A percentile compares a stretch with the other conserved stretches of the same genome.
phyloP scores from a whole-genome alignment of 2,888 invertebrate genomes.

The Amphipyra tragopoginis region DNA sequence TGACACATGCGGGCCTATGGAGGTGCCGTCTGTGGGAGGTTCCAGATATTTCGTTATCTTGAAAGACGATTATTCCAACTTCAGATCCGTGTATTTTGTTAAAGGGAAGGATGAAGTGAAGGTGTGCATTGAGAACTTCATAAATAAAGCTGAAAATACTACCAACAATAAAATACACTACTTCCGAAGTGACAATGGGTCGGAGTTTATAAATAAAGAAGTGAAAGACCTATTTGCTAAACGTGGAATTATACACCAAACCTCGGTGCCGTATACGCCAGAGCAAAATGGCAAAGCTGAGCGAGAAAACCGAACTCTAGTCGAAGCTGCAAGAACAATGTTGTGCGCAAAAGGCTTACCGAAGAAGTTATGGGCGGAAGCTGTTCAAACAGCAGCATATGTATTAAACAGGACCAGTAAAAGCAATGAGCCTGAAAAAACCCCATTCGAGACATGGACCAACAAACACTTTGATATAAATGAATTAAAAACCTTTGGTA shows the following conservation, averaged over 20 bases:
- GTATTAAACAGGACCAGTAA: conserved; percentile 7
- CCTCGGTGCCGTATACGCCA: conserved; percentile 62
- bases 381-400: conserved; percentile 9
- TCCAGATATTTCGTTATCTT: conserved; percentile 53
- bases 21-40: conserved; percentile 48
- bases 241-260: conserved; percentile 62
- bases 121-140: conserved; percentile 36
- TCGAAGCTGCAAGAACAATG: conserved; percentile 5
- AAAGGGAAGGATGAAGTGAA: conserved; percentile 10
- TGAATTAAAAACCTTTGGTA: conserved; percentile 6
- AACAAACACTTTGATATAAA: neutral
- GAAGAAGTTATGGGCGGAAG: conserved; percentile 16
- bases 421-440: neutral
- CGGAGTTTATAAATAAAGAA: conserved; percentile 59
- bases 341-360: neutral
- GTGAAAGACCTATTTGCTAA: conserved; percentile 45
- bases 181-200: conserved; percentile 62
- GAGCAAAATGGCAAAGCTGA: conserved; percentile 72
- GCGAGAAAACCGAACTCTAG: conserved; percentile 47
- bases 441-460: conserved; percentile 8
- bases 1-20: conserved; percentile 55
- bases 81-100: conserved; percentile 31
- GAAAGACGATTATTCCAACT: conserved; percentile 58
- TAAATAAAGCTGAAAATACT: conserved; percentile 55
- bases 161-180: conserved; percentile 56